Percentiles rank a stretch among this genome's conserved stretches.
Evolutionary conservation across 2,888 invertebrate genomes (phyloP).

Genomic region (Caenorhabditis afra): DNA sequence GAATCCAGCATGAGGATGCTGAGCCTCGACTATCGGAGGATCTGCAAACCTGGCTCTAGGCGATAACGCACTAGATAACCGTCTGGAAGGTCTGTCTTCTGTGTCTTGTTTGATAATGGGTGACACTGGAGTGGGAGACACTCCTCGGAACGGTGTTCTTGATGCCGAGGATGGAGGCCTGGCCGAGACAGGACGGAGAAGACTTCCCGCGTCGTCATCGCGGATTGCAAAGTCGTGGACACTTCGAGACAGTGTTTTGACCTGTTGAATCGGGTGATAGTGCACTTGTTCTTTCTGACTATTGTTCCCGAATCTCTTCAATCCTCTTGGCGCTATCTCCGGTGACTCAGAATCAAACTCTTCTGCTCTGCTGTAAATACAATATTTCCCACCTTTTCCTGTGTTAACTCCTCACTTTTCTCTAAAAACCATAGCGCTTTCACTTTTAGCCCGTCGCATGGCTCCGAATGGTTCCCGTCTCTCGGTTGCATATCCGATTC

Average conservation of each 20-base stretch:
- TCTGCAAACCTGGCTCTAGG: constrained; percentile 72
- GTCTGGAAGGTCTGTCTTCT: constrained; percentile 47
- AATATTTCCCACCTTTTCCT: not conserved
- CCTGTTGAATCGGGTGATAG: constrained; percentile 67
- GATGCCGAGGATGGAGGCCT: constrained; percentile 56
- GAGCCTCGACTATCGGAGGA: constrained; percentile 70
- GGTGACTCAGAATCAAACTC: constrained; percentile 49
- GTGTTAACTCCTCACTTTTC: constrained; percentile 43
- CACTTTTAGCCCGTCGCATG: constrained; percentile 77
- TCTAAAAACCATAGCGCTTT: constrained; percentile 70
- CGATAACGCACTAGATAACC: constrained; percentile 56
- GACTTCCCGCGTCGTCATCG: constrained; percentile 58
- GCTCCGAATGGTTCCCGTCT: constrained; percentile 63
- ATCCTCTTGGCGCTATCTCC: constrained; percentile 59
- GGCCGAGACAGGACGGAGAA: constrained; percentile 62
- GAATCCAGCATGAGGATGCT: constrained; percentile 74
- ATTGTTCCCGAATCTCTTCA: constrained; percentile 56
- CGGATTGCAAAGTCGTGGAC: constrained; percentile 63
- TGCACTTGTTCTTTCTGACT: constrained; percentile 60
- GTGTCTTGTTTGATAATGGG: constrained; percentile 57
- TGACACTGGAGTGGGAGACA: constrained; percentile 62
- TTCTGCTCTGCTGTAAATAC: constrained; percentile 30
- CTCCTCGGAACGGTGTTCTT: constrained; percentile 40
- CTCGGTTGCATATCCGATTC: constrained; percentile 56
- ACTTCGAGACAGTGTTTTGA: constrained; percentile 63